Evolutionary conservation across 1,140 invertebrate species (phyloP), one percentile per base, ranked within the genome.

Genomic region (Micrasema longulum): DNA sequence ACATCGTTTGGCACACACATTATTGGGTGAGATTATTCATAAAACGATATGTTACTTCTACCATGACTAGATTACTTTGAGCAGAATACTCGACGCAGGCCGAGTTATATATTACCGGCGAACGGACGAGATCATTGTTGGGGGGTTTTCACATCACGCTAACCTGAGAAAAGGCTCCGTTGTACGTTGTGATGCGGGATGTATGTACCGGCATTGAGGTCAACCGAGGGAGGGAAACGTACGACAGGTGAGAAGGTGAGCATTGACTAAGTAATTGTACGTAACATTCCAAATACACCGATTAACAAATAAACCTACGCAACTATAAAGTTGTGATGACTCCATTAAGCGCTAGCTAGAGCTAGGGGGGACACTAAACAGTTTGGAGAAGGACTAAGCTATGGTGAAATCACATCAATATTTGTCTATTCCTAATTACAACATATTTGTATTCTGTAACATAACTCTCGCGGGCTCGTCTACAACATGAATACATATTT

Each of bases 61-160:
- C 74, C 74, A 67, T 75, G 74, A 75, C 74, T 75, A 75, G 74
- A 75, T 75, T 70, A 66, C 55, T 64, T 75, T 75, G 74, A 75
- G 74, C 74, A 75, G 74, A 72, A 70, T 65, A 72, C 36, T 4
- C 3, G 26, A 31, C 26, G 26, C 26, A 7, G 26, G 26, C 26
- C 2, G 26, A 2, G 7, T 2, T 31, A 31, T n/a, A n/a, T n/a
- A n/a, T n/a, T n/a, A n/a, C n/a, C n/a, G n/a, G n/a, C n/a, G n/a
- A n/a, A n/a, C n/a, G n/a, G n/a, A n/a, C n/a, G n/a, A n/a, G n/a
- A n/a, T n/a, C n/a, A n/a, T n/a, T n/a, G n/a, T n/a, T n/a, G n/a
- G n/a, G n/a, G n/a, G n/a, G n/a, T n/a, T n/a, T n/a, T n/a, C n/a
- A n/a, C n/a, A n/a, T n/a, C n/a, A n/a, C n/a, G n/a, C n/a, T n/a